phyloP scores from a whole-genome alignment of 2,888 invertebrate genomes.

The Leptinotarsa haldemani region DNA sequence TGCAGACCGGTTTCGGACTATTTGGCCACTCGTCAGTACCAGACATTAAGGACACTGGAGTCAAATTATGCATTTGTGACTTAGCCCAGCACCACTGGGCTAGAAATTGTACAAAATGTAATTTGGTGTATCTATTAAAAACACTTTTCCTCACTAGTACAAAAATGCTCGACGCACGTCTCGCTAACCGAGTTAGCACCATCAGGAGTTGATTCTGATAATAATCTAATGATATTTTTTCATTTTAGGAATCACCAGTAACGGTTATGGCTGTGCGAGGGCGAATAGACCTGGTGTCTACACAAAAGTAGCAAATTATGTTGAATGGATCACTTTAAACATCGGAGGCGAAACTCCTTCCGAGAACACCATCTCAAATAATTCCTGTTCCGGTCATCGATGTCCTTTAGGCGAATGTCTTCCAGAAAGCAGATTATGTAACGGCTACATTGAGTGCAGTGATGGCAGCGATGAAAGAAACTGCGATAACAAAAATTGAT shows the following conservation, averaged over 20 bases:
- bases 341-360: constrained; percentile 58
- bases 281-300: constrained; percentile 84
- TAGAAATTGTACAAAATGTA: too few relatives aligned
- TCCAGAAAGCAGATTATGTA: constrained; percentile 77
- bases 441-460: constrained; percentile 82
- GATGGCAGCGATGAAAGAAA: constrained; percentile 80
- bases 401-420: constrained; percentile 83
- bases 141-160: too few relatives aligned
- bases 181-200: too few relatives aligned
- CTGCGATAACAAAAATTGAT: constrained; percentile 62
- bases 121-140: too few relatives aligned
- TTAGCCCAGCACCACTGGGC: too few relatives aligned
- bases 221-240: constrained; percentile 16
- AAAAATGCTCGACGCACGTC: too few relatives aligned
- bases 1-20: too few relatives aligned
- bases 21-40: too few relatives aligned
- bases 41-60: too few relatives aligned
- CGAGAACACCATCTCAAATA: constrained; percentile 46
- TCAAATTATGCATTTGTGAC: too few relatives aligned
- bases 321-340: constrained; percentile 76
- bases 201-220: not conserved
- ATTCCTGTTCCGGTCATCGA: constrained; percentile 74
- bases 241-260: constrained; percentile 77
- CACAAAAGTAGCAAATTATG: constrained; percentile 81
- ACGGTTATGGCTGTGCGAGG: constrained; percentile 84